Evolutionary conservation across 2,113 vertebrate species (phyloP), one percentile per base, ranked within the genome.

Genomic region (Corvus hawaiiensis): DNA sequence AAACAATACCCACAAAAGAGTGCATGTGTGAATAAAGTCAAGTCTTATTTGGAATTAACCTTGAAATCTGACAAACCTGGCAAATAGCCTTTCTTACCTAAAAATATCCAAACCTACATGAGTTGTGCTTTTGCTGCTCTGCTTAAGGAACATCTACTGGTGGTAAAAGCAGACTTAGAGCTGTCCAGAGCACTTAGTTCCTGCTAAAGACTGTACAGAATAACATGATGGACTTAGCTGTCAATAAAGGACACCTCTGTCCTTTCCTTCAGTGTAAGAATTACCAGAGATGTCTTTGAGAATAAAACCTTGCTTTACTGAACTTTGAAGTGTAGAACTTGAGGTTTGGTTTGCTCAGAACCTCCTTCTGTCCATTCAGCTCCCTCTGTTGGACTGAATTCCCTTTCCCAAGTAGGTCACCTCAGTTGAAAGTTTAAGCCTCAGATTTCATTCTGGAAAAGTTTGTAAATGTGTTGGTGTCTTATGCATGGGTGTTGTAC

Each of bases 341-440:
- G 3, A 64, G 52, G 39, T 93, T 84, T 68, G 32, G 6, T 61
- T 91, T 91, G 33, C 44, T 63, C 43, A 30, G 72, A 92, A 81
- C 48, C 23, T 78, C 23, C 2, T 74, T 78, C 37, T 90, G 64
- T 68, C 88, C 41, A 10, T 90, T 90, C 85, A 64, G 32, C 61
- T 92, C 73, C 68, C 52, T 92, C 64, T 92, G 55, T 94, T 85
- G 85, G 58, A 87, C 52, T 61, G 52, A 44, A 28, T 93, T 83
- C 48, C 23, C 24, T 85, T 66, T 32, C 27, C 33, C 16, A 39
- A 67, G 6, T 8, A 27, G 68, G 59, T 64, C 44, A 52, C 72
- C 21, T 90, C 0, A 1, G 49, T 62, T 69, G 28, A 16, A 33
- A 87, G 21, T 46, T 43, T 5, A 66, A 63, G 8, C 48, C 14